Evolutionary conservation across 1,140 invertebrate species (phyloP), one percentile per base, ranked within the genome.

Genomic region (Bathynomus jamesi): DNA sequence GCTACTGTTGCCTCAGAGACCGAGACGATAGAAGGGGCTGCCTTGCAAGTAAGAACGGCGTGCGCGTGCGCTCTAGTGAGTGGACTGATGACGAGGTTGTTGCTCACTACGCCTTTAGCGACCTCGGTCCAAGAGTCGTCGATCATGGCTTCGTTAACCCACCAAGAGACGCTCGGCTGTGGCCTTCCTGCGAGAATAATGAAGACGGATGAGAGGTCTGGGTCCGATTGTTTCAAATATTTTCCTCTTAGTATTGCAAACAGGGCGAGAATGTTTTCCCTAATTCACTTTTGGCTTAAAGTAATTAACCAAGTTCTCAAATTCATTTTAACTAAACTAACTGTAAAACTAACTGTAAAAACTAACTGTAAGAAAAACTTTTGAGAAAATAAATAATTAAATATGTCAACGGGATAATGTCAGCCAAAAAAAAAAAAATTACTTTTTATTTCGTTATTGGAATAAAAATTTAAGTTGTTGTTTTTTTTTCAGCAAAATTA

Each of bases 131-230:
- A 76, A 25, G 72, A 73, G 71, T 76, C 75, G 69, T 76, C 75
- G 61, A 76, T 73, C 31, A 76, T 67, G 0, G 75, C 65, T 4
- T 76, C 75, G 4, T 68, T 61, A 31, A 76, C 64, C 75, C 75
- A 76, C 92, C 92, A 94, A 53, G 87, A 89, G n/a, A 94, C 86
- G 71, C 86, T 85, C 0, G 92, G 91, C 74, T 86, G 84, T 28
- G 92, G 92, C 72, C 87, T 87, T 74, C 91, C 92, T 92, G 83
- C 3, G 21, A 30, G 21, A 64, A 32, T 31, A 61, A 27, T 31
- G 31, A n/a, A n/a, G n/a, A n/a, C n/a, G n/a, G n/a, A n/a, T n/a
- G n/a, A n/a, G n/a, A n/a, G n/a, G n/a, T n/a, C n/a, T n/a, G n/a
- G n/a, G n/a, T n/a, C n/a, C n/a, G n/a, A n/a, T n/a, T n/a, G n/a